Conservation (phyloP, 2,113 vertebrate species). For the Microtus montanus region DNA sequence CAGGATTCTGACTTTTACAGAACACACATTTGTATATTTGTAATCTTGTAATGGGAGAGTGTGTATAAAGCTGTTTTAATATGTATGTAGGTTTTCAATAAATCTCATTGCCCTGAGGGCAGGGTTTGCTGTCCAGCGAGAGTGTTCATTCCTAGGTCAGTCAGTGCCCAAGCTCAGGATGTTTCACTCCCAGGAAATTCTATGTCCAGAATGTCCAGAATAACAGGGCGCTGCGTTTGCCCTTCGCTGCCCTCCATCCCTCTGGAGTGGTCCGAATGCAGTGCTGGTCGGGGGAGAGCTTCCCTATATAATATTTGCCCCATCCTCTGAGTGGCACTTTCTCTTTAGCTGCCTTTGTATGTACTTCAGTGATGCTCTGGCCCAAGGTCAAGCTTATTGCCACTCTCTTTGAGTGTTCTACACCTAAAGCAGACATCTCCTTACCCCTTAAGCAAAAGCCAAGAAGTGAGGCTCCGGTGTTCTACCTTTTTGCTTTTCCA, state of each 20-base stretch:
- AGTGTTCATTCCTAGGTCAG: conserved; percentile 63
- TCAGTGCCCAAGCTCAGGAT: not conserved
- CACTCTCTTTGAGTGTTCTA: not conserved
- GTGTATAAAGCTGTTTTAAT: conserved; percentile 80
- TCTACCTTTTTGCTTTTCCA: not conserved
- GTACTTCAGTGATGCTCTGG: not conserved
- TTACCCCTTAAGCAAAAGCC: not conserved
- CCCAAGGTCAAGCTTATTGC: not conserved
- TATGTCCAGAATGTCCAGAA: not conserved
- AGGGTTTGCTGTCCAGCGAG: conserved; percentile 70
- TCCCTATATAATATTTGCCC: not conserved
- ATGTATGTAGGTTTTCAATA: conserved; percentile 82
- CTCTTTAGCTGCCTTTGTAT: not conserved
- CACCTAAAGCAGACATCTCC: not conserved
- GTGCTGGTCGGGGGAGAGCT: not conserved
- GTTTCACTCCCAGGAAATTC: not conserved
- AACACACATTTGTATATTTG: conserved; percentile 82
- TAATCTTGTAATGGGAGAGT: conserved; percentile 68
- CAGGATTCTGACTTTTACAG: not conserved
- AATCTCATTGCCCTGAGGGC: conserved; percentile 64
- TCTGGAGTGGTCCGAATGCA: not conserved
- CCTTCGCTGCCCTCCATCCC: not conserved
- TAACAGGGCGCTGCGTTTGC: not conserved
- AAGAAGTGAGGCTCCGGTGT: not conserved
- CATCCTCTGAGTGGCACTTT: not conserved